These are phyloP conservation scores for Acinonyx jubatus DNA, from an alignment of 2,113 vertebrate species.

Conservation along the genomic window DNA sequence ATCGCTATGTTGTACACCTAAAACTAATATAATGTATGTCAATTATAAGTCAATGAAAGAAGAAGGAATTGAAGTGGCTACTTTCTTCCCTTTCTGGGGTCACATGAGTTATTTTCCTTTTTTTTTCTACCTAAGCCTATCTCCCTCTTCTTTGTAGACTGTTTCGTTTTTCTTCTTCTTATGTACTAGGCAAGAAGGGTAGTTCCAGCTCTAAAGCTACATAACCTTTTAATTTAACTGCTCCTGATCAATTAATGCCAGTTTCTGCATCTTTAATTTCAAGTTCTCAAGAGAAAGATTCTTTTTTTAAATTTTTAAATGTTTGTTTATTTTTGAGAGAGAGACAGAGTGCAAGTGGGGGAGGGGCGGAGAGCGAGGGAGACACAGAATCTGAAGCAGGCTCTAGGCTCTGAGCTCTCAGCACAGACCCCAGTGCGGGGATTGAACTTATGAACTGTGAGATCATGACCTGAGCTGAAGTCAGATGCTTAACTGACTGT, in stretches of 20 bases:
- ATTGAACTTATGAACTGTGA: too few relatives aligned
- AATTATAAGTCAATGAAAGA: not conserved
- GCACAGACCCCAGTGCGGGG: too few relatives aligned
- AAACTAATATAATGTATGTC: not conserved
- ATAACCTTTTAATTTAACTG: not conserved
- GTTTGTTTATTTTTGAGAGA: too few relatives aligned
- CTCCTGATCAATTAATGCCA: not conserved
- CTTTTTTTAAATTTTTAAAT: too few relatives aligned
- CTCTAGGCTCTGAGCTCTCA: too few relatives aligned
- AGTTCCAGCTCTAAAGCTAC: not conserved
- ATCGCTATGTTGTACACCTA: not conserved
- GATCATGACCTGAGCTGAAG: too few relatives aligned
- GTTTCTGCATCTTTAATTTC: not conserved
- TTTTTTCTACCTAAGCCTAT: not conserved
- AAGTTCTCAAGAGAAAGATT: not conserved
- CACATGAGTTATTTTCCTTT: not conserved
- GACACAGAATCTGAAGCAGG: too few relatives aligned
- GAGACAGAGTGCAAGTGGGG: too few relatives aligned
- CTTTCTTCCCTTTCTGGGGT: not conserved
- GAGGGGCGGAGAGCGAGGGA: too few relatives aligned
- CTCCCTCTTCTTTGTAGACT: not conserved
- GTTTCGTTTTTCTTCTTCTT: not conserved
- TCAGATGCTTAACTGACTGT: too few relatives aligned
- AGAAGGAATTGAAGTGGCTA: not conserved
- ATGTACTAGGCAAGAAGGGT: not conserved